phyloP scores from a whole-genome alignment of 2,888 invertebrate genomes.

The Dicyrtomina minuta region DNA sequence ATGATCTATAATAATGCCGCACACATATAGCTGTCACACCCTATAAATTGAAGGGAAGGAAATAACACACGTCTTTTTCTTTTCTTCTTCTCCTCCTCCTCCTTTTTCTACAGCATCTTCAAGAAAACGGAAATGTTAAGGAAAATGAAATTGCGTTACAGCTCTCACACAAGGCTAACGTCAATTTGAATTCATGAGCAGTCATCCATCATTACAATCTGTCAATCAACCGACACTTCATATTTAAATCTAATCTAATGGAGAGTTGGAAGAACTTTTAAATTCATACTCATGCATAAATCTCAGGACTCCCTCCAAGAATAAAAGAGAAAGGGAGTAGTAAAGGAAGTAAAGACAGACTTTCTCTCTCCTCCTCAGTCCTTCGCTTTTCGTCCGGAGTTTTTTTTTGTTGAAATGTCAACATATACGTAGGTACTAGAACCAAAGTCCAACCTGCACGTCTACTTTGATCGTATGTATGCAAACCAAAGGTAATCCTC shows the following conservation, averaged over 20 bases:
- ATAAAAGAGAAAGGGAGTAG: background rate
- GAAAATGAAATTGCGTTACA: constrained; percentile 4
- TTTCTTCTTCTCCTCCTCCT: too few species aligned
- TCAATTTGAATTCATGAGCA: constrained; percentile 16
- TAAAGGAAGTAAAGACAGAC: background rate
- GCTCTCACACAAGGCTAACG: background rate
- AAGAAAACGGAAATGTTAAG: background rate
- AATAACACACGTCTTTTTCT: background rate
- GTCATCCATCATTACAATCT: constrained; percentile 23
- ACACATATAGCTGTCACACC: too few species aligned
- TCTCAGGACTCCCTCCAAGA: background rate
- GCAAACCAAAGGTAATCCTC: too few species aligned
- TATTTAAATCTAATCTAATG: constrained; percentile 1
- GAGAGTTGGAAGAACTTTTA: background rate
- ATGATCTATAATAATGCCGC: too few species aligned
- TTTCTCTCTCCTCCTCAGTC: background rate
- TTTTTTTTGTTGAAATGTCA: too few species aligned
- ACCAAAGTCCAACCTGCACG: too few species aligned
- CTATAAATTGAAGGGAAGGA: background rate
- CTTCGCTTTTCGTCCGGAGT: too few species aligned
- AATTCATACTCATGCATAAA: too few species aligned
- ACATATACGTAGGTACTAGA: too few species aligned
- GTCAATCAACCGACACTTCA: constrained; percentile 11
- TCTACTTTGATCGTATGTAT: too few species aligned
- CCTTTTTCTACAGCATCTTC: background rate